Evolutionary conservation across 2,113 vertebrate genomes (phyloP), one percentile per base, ranked within the genome.

Genomic region (Channa maculata): DNA sequence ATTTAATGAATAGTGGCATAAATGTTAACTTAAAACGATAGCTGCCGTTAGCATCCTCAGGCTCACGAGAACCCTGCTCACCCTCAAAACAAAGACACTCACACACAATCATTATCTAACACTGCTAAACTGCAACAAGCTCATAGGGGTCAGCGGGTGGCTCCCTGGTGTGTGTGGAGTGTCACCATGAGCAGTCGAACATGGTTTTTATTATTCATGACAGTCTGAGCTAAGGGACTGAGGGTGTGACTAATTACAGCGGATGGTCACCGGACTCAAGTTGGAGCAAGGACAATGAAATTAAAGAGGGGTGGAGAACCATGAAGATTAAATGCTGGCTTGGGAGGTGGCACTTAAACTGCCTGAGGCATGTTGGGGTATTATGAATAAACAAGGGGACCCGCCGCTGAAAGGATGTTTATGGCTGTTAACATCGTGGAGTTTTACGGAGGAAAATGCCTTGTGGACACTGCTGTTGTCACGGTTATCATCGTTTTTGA

Each of bases 161-260:
- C 65, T 55, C 65, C 53, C 51, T 43, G 65, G 41, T 36, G 73
- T 36, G 73, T 41, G 46, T 54, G 12, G 53, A 4, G 24, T 61
- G 71, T 68, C 70, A 65, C 55, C 58, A 37, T 12, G 3, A 68
- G 61, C 15, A n/a, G 49, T 52, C 66, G 4, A 60, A 76, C 71
- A 45, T 6, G 37, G 70, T 52, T 67, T 73, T 74, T 67, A 84
- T 82, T 72, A 74, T 79, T 84, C 64, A 74, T 62, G 83, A 71
- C 70, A 58, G 79, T 58, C 52, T 50, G 66, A 69, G 66, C 49
- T 52, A 59, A 60, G 59, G 51, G 45, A 55, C 39, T 14, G 70
- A 58, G 52, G 60, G 33, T 36, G 58, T 8, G 36, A 77, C 33
- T 36, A 24, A 59, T 75, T 12, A 46, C 12, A 64, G 48, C 12